These are phyloP conservation scores for Gortyna flavago DNA, from an alignment of 2,888 invertebrate species.

Conservation along the genomic window DNA sequence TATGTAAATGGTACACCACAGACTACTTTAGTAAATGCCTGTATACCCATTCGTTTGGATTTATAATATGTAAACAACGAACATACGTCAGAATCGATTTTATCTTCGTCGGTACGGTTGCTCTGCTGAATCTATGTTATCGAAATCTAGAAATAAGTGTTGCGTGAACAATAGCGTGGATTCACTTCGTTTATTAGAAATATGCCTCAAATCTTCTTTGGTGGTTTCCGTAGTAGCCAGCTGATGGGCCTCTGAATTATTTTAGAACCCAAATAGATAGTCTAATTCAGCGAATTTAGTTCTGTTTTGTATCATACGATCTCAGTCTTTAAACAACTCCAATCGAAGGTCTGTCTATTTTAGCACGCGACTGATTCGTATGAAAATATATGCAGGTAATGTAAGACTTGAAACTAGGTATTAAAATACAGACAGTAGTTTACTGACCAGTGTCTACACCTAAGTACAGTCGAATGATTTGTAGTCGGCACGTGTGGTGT, in stretches of 20 bases:
- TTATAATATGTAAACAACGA: conserved; percentile 27
- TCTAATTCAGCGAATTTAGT: not conserved
- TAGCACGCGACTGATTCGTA: conserved; percentile 24
- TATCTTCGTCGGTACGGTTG: conserved; percentile 48
- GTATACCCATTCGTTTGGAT: conserved; percentile 15
- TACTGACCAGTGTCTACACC: not conserved
- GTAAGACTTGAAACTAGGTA: conserved; percentile 18
- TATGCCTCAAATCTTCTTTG: not conserved
- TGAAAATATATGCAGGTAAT: conserved; percentile 27
- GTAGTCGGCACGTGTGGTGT: conserved; percentile 31
- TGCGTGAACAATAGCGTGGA: conserved; percentile 27
- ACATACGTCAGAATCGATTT: conserved; percentile 41
- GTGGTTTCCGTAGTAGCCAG: too few species aligned
- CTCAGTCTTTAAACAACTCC: conserved; percentile 1
- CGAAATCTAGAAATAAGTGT: conserved; percentile 48
- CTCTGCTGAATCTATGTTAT: conserved; percentile 24
- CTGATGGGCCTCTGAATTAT: conserved; percentile 2
- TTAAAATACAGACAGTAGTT: not conserved
- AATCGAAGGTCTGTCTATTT: conserved; percentile 1
- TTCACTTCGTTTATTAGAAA: not conserved
- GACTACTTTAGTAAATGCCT: not conserved
- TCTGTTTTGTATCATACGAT: not conserved
- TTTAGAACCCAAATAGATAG: not conserved
- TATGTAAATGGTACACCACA: not conserved
- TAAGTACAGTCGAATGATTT: conserved; percentile 34